Percentiles rank a stretch among this genome's conserved stretches.
phyloP scores from a whole-genome alignment of 2,888 invertebrate genomes.

The Tetrapedia diversipes region DNA sequence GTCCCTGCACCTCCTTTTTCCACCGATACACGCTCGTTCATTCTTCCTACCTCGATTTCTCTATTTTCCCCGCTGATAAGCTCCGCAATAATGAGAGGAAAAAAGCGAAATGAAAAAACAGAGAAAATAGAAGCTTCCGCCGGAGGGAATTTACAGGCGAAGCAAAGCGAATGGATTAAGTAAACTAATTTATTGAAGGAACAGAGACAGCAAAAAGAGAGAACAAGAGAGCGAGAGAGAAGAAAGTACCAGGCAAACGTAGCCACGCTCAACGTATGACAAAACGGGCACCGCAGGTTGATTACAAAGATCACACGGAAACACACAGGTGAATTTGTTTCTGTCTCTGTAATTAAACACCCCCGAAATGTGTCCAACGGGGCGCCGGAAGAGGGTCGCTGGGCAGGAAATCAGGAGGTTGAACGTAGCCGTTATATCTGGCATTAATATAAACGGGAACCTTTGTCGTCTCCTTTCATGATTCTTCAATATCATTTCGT shows the following conservation, averaged over 20 bases:
- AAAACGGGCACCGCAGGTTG: neutral
- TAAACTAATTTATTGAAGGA: slow-evolving; percentile 47
- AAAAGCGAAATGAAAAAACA: neutral
- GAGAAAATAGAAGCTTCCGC: neutral
- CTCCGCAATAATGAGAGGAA: neutral
- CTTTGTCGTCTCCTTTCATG: slow-evolving; percentile 40
- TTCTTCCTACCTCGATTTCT: too few relatives aligned
- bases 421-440: slow-evolving; percentile 8
- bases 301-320: slow-evolving; percentile 22
- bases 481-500: slow-evolving; percentile 41
- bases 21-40: neutral
- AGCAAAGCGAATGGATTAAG: slow-evolving; percentile 46
- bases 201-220: neutral
- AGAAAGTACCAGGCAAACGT: slow-evolving; percentile 10
- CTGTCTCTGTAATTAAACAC: slow-evolving; percentile 42
- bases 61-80: slow-evolving; percentile 20
- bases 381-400: neutral
- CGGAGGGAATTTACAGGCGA: slow-evolving; percentile 20
- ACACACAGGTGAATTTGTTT: slow-evolving; percentile 35
- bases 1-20: too few relatives aligned
- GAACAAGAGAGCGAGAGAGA: neutral
- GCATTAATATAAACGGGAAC: slow-evolving; percentile 39
- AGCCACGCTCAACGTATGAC: slow-evolving; percentile 32
- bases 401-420: neutral
- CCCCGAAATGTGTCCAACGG: neutral